Base-by-base conservation (phyloP, 92 coral and sea anemone species). In the Heteractis magnifica region DNA sequence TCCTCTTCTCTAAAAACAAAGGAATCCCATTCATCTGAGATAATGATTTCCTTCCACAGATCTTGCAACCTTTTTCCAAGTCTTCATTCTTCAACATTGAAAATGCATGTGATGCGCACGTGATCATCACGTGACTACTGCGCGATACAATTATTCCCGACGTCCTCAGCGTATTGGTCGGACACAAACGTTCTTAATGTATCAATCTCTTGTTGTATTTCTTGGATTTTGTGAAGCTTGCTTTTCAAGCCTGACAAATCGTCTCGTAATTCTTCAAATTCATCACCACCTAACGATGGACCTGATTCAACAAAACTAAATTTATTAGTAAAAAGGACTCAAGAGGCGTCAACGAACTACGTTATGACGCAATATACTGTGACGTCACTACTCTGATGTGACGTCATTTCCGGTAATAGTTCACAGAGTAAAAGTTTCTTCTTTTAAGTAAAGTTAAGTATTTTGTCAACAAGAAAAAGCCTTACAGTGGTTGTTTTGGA, bases 111-210 rank as follows among this genome's bases (percentile, higher is more conserved):
- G 73, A 23, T 4, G 50, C 23, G 44, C 49, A 26, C 73, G 49
- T 68, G 72, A 65, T 65, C 34, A 65, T 65, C 83, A 65, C 76
- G 56, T 87, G 62, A 73, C 87, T 85, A 93, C 51, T 93, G 97
- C 84, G 93, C 89, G 59, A 89, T 89, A 81, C 97, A 93, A 71
- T 93, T 93, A 70, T 91, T 93, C 23, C 97, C 97, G 78, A 93
- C 92, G 75, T 93, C 97, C 88, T 93, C 97, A n/a, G 97, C 97
- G 76, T 91, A 93, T 70, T 93, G 97, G 73, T 93, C 93, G 60
- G 93, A 91, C n/a, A 93, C 84, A 64, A 91, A 91, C 80, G 88
- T 91, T 84, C 97, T 84, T 19, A 93, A 59, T 44, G 84, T 77
- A 73, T 93, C 97, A 51, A 93, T 92, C 58, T 93, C 97, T 51